Conservation (phyloP, 2,113 vertebrate genomes). For the Salvelinus sp. region DNA sequence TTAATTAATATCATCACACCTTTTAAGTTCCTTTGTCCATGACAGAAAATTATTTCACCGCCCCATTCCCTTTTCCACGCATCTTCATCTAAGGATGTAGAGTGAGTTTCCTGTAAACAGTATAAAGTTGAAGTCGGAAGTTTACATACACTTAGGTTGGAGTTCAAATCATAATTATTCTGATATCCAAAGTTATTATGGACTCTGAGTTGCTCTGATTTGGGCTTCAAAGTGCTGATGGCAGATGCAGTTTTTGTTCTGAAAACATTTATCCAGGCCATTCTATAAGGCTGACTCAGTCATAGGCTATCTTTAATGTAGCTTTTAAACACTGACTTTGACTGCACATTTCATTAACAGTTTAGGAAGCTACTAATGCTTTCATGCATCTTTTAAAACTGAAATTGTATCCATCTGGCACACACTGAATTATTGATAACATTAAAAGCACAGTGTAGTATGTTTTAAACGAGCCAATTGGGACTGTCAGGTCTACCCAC, state of each 20-base stretch:
- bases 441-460: neutral
- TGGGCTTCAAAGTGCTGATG: neutral
- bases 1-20: no score
- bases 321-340: slow-evolving; percentile 4
- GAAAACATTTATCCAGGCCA: neutral
- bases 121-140: no score
- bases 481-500: neutral
- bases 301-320: neutral
- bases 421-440: slow-evolving; percentile 8
- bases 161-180: neutral
- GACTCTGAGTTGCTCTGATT: neutral
- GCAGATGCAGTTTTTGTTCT: no score
- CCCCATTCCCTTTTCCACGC: no score
- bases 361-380: slow-evolving; percentile 14
- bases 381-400: slow-evolving; percentile 14
- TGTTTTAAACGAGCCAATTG: neutral
- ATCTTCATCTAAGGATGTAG: no score
- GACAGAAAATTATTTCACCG: no score
- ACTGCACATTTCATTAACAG: slow-evolving; percentile 8
- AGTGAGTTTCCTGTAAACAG: no score
- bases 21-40: no score
- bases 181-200: neutral
- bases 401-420: slow-evolving; percentile 15
- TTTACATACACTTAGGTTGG: no score
- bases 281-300: neutral